These are phyloP conservation scores for Phenganax marumi DNA, from an alignment of 92 coral and sea anemone genomes.

Conservation along the genomic window DNA sequence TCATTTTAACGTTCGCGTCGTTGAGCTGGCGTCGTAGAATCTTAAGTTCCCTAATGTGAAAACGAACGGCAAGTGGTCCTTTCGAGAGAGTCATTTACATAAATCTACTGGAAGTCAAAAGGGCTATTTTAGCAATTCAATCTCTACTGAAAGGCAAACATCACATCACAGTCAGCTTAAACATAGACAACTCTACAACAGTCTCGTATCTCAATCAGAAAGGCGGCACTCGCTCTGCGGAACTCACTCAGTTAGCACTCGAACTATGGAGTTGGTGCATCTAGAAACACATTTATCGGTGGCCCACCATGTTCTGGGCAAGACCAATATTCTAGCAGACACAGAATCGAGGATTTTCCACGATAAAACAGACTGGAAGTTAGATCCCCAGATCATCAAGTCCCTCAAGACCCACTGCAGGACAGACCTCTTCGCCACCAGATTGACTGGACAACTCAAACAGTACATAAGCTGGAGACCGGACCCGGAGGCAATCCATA, in stretches of 20 bases:
- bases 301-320: constrained; percentile 53
- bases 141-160: constrained; percentile 46
- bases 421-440: constrained; percentile 60
- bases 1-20: no score
- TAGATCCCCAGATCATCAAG: constrained; percentile 42
- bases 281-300: constrained; percentile 26
- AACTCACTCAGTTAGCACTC: constrained; percentile 46
- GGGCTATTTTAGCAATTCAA: constrained; percentile 43
- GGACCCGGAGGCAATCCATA: constrained; percentile 54
- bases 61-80: constrained; percentile 63
- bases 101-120: constrained; percentile 51
- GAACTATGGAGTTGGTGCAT: constrained; percentile 62
- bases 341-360: constrained; percentile 48
- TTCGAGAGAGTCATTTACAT: constrained; percentile 49
- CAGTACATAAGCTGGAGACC: constrained; percentile 58
- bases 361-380: constrained; percentile 53
- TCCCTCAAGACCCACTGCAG: constrained; percentile 48
- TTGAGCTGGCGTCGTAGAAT: no score
- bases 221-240: constrained; percentile 57
- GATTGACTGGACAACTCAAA: constrained; percentile 48
- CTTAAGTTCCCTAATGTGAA: no score
- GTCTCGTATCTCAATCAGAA: constrained; percentile 58
- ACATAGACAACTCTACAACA: constrained; percentile 56
- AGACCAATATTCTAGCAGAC: constrained; percentile 51
- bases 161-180: constrained; percentile 18